These are phyloP conservation scores for Oscheius sp. DNA, from an alignment of 2,888 invertebrate species.

Conservation along the genomic window DNA sequence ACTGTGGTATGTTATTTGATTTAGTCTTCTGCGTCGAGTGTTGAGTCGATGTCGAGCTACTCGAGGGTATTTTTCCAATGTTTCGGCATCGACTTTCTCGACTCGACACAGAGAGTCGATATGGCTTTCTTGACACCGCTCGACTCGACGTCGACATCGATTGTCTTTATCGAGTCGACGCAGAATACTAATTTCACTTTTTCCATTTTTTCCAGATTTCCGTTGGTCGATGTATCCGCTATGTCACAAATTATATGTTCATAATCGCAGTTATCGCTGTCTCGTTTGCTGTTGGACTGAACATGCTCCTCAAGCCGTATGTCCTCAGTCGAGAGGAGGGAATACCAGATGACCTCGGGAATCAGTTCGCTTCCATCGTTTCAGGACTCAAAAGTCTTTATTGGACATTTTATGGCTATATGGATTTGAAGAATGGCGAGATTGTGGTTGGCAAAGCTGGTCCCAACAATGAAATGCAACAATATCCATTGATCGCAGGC, in stretches of 20 bases:
- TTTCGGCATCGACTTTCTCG: no score
- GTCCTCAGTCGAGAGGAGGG: neutral
- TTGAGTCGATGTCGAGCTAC: no score
- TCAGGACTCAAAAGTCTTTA: conserved; percentile 47
- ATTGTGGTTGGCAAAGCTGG: conserved; percentile 59
- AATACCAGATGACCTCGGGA: neutral
- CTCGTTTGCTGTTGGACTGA: conserved; percentile 66
- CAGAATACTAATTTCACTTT: no score
- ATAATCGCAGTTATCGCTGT: conserved; percentile 67
- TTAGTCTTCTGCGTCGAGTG: no score
- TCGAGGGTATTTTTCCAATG: no score
- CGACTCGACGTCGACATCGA: no score
- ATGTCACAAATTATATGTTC: conserved; percentile 65
- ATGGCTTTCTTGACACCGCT: no score
- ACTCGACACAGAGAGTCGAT: no score
- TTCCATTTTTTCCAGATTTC: conserved; percentile 63
- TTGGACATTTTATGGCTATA: conserved; percentile 67
- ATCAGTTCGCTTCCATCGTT: neutral
- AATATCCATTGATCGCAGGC: conserved; percentile 39
- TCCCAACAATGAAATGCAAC: conserved; percentile 34
- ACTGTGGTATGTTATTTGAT: conserved; percentile 54
- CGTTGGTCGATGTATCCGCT: conserved; percentile 67
- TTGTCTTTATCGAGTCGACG: neutral
- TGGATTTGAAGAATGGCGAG: conserved; percentile 42
- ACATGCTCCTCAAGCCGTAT: conserved; percentile 44